Evolutionary conservation across 2,113 vertebrate species (phyloP).

Genomic region (Actenoides hombroni): DNA sequence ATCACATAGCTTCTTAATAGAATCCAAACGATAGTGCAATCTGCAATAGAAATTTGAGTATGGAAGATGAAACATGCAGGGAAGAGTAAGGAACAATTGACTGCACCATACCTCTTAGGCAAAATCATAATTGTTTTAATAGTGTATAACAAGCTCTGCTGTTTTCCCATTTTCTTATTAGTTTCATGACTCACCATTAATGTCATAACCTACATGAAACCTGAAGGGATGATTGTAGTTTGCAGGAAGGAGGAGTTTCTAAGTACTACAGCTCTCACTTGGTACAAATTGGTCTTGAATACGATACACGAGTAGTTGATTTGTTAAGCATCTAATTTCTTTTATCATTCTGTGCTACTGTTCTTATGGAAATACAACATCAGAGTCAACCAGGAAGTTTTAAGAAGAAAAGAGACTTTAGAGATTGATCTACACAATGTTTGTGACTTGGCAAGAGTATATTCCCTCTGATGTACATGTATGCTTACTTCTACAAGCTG

Average conservation of each 20-base stretch:
- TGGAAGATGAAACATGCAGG: background rate
- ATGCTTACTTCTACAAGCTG: background rate
- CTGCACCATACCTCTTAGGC: background rate
- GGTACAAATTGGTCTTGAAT: background rate
- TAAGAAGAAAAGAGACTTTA: background rate
- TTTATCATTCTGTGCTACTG: background rate
- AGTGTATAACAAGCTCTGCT: background rate
- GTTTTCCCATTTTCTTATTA: background rate
- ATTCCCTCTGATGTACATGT: accelerated
- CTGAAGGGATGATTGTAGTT: background rate
- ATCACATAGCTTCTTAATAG: background rate
- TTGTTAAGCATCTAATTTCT: background rate
- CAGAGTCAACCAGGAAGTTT: background rate
- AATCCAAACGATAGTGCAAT: background rate
- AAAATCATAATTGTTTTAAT: background rate
- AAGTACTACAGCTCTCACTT: background rate
- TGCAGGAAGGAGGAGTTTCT: background rate
- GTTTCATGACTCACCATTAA: background rate
- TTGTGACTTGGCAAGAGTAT: background rate
- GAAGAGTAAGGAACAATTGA: background rate
- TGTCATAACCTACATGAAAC: background rate
- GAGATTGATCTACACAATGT: background rate
- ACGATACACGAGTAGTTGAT: background rate
- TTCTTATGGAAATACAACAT: background rate
- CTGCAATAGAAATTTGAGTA: background rate